Evolutionary conservation across 2,113 vertebrate species (phyloP).

Genomic region (Lipotes vexillifer): DNA sequence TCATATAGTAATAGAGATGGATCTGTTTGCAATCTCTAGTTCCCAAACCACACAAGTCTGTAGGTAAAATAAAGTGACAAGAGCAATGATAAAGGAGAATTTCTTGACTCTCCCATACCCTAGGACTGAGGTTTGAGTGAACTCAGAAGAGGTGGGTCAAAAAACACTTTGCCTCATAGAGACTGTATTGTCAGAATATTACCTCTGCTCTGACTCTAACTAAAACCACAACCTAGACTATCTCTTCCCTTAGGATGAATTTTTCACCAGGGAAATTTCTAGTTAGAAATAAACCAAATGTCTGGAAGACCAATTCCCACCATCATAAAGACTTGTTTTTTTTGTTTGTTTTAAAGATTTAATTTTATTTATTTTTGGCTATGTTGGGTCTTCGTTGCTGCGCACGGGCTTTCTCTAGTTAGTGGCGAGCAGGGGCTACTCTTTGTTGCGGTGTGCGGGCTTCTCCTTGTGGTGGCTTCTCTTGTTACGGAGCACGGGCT

Average conservation of each 20-base stretch:
- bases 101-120: not conserved
- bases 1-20: not conserved
- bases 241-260: not conserved
- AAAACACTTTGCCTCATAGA: not conserved
- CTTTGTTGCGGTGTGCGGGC: too few species aligned
- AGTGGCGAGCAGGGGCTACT: too few species aligned
- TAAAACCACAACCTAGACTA: not conserved
- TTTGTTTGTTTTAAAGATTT: too few species aligned
- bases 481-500: too few species aligned
- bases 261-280: not conserved
- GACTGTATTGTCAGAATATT: not conserved
- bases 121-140: not conserved
- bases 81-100: not conserved
- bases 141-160: not conserved
- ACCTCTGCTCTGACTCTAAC: not conserved
- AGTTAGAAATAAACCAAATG: not conserved
- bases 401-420: too few species aligned
- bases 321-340: not conserved
- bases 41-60: not conserved
- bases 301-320: not conserved
- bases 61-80: not conserved
- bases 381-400: too few species aligned
- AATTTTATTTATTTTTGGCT: too few species aligned
- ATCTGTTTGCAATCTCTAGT: not conserved
- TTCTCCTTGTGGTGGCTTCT: too few species aligned